A percentile compares a stretch with the other conserved stretches of the same genome.
phyloP scores from a whole-genome alignment of 2,797 vertebrate genomes.

The Etheostoma perlongum region DNA sequence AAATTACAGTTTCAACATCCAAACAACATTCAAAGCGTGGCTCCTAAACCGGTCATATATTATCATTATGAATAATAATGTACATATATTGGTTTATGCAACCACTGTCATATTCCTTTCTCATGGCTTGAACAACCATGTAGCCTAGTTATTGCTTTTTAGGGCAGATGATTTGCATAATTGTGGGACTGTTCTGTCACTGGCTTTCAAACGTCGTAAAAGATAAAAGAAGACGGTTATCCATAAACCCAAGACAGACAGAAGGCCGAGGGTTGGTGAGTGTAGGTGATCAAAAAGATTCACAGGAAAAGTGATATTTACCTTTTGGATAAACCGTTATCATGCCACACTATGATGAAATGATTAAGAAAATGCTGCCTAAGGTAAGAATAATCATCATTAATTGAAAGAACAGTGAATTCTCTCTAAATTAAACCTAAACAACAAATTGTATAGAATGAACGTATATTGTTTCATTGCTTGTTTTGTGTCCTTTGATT shows the following conservation, averaged over 20 bases:
- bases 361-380: conserved; percentile 75
- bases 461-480: neutral
- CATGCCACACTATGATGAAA: conserved; percentile 41
- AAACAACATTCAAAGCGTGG: neutral
- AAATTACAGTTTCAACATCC: neutral
- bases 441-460: rapidly evolving
- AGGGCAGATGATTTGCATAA: conserved; percentile 44
- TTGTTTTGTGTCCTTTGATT: neutral
- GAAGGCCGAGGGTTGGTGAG: neutral
- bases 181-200: conserved; percentile 29
- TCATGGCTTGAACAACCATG: conserved; percentile 26
- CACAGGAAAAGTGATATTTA: neutral
- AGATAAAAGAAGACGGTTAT: conserved; percentile 12
- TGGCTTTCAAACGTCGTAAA: conserved; percentile 51
- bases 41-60: neutral
- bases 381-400: conserved; percentile 69
- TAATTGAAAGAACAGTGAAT: neutral
- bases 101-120: neutral
- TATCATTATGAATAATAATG: neutral
- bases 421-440: neutral
- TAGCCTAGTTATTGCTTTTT: conserved; percentile 26
- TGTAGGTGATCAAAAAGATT: neutral
- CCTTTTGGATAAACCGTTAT: conserved; percentile 1
- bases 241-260: conserved; percentile 37
- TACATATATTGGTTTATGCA: neutral